Evolutionary conservation across 2,888 invertebrate species (phyloP), one percentile per base, ranked within the genome.

Genomic region (Oscheius onirici): DNA sequence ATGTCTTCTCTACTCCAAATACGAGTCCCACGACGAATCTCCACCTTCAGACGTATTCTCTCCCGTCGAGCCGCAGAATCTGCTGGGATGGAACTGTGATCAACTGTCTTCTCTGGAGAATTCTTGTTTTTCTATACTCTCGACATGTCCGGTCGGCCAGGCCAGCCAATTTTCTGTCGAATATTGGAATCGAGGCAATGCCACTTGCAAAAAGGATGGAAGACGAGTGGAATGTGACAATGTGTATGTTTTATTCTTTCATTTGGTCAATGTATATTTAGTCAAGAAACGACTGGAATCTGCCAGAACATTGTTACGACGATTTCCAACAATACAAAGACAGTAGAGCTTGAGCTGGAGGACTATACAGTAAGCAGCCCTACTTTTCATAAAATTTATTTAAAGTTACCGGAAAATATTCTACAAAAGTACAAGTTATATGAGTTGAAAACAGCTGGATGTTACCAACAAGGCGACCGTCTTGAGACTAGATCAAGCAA

Each of bases 1-100:
- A 5, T 58, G 58, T 41, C 58, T 24, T 24, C 55, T 20, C 13
- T 26, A 55, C n/a, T 58, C 58, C 24, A 11, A n/a, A 5, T 58
- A 22, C 28, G 26, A 55, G n/a, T 26, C 10, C 6, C 26, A 15
- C 28, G 3, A 8, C n/a, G n/a, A 26, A 3, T 28, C 55, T n/a
- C n/a, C 55, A 1, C 55, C 55, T n/a, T 5, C 15, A 11, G 28
- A 28, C 1, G 26, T 26, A 15, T 55, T 26, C 55, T 55, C 24
- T n/a, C 10, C 55, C 2, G 8, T 26, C 0, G 28, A 52, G 24
- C 17, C 26, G 5, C 26, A 15, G n/a, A 24, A 28, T n/a, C 10
- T 13, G 13, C 28, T 55, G 22, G 26, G n/a, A n/a, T 55, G 55
- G 55, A 55, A 55, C 2, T 55, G 55, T 28, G 55, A 55, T 26